Base-by-base conservation (phyloP, 2,797 vertebrate species). In the Ataeniobius toweri region DNA sequence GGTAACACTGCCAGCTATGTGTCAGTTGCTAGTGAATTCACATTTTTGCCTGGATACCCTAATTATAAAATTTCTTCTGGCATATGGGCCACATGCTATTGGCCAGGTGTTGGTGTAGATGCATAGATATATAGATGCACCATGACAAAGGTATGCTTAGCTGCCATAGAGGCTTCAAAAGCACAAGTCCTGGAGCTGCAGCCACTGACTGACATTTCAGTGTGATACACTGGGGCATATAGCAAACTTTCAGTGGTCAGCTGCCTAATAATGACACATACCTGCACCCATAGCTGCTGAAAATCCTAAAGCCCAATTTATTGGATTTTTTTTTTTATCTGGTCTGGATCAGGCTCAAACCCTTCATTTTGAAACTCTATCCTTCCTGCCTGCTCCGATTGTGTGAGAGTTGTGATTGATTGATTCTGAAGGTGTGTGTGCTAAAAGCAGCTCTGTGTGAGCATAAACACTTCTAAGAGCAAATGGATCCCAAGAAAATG, bases 61-160 rank as follows among this genome's bases (percentile, higher is more conserved):
- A 95, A 95, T 96, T 95, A 94, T 91, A 89, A 93, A 83, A 87
- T 88, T 88, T 91, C 88, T 91, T 80, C 89, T 86, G 77, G 86
- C 87, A 80, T 92, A 81, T 91, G 81, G 78, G 78, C 87, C 80
- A 82, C 92, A 90, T 93, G 79, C 88, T 89, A 91, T 92, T 86
- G 87, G 87, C 84, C 85, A 81, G 85, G 91, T 86, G 85, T 89
- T 91, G 80, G 89, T 85, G 81, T 86, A 80, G 81, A 86, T 76
- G 82, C 84, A 79, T n/a, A 59, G 73, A 63, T 75, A 63, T 63
- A 82, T 88, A 77, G 82, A 87, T 78, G 80, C 85, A 77, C 68
- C 53, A 10, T 79, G 84, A 81, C 73, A 70, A 80, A 74, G 73
- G 79, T 55, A 89, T 85, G 79, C 77, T 56, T 55, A 75, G 61